Evolutionary conservation across 2,888 invertebrate species (phyloP), one percentile per base, ranked within the genome.

Genomic region (Lapara coniferarum): DNA sequence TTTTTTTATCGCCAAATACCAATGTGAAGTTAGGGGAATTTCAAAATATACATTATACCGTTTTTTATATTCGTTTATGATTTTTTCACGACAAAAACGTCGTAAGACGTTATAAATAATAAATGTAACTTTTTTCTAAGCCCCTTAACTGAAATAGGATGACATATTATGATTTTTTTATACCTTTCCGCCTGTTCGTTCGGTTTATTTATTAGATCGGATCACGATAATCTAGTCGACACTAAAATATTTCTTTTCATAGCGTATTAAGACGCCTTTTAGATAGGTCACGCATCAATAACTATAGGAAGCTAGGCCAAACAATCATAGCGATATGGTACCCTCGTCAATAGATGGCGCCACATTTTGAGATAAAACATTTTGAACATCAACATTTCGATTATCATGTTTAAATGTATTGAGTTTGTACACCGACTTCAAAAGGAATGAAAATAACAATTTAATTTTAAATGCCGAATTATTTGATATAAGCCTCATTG

Each of bases 201-300:
- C 19, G 4, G 19, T 49, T 49, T 66, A 66, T 7, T 25, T 49
- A 51, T 66, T 51, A 66, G 30, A n/a, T 66, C 19, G 25, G 25
- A 51, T 30, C 25, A 56, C 19, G 37, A 67, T 69, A 63, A 51
- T 75, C 73, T 75, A 77, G 73, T 75, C 75, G 56, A 67, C 53
- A 46, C 51, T 67, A 57, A 73, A 68, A 67, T 13, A n/a, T 74
- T 75, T 72, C 72, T 74, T 66, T 51, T 51, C 66, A 66, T 66
- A 66, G 66, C 49, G 30, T 7, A 73, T 75, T 71, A 72, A 71
- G 70, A 71, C 72, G 74, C 77, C 75, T 76, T 77, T 75, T 72
- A 71, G 73, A 70, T 69, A 66, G 19, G 14, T 55, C 16, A 5
- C 12, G 56, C 67, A 46, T 57, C 19, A 44, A 57, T 67, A 25